Evolutionary conservation across 2,113 vertebrate species (phyloP), one percentile per base, ranked within the genome.

Genomic region (Baryphthengus martii): DNA sequence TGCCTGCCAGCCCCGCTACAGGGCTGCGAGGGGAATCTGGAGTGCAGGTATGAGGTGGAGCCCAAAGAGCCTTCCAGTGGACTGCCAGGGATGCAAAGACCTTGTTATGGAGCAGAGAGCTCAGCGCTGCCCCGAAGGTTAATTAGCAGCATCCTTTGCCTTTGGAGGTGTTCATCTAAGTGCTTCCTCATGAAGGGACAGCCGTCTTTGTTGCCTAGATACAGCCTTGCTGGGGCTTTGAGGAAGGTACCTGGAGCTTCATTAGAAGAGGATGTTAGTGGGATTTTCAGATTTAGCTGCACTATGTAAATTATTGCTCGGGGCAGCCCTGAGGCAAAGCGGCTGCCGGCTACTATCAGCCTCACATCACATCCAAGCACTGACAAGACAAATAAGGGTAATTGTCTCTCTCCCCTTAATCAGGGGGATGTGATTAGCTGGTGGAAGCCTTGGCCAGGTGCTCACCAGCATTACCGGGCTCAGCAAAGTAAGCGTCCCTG

Each of bases 291-390:
- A 65, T 91, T 71, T 76, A 70, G 78, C 91, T 67, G 85, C 83
- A n/a, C 83, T 68, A 65, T 85, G 88, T 68, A 93, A 97, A 95
- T 96, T 10, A 89, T 66, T 18, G 63, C 95, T 86, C 3, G 4
- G 78, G 86, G 95, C 97, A 95, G 92, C 92, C 95, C 94, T 16
- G 90, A 92, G 97, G 94, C 93, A n/a, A 75, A 95, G 81, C 11
- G 52, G 56, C 85, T 92, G 75, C 95, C 23, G 2, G 59, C 89
- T 93, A 49, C 80, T 62, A 70, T 74, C 93, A 93, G 83, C 84
- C 45, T 14, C 80, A 58, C 72, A 80, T 91, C 71, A 83, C 81
- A 93, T 77, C 89, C 83, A 0, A 50, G 77, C 23, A 3, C 84
- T 93, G 92, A 94, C 93, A 95, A 68, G 95, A 84, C 81, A 94